These are phyloP conservation scores for Acanthosoma haemorrhoidale DNA, from an alignment of 2,888 invertebrate species.

Conservation along the genomic window DNA sequence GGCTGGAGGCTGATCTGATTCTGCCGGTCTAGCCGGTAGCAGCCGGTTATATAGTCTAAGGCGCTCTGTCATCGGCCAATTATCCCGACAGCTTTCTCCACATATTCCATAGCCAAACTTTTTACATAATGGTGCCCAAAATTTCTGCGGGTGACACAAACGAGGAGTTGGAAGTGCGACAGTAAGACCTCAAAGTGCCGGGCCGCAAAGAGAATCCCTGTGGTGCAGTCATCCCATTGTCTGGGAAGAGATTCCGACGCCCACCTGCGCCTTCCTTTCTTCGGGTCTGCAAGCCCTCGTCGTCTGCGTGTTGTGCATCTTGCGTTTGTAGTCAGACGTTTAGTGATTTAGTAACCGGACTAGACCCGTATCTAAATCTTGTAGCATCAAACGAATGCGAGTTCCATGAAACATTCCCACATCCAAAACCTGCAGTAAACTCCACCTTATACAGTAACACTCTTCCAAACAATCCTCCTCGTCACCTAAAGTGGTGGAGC, in stretches of 20 bases:
- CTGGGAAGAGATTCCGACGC: neutral
- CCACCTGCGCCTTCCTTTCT: neutral
- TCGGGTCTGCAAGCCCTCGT: no score
- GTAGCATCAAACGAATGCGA: no score
- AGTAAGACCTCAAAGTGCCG: neutral
- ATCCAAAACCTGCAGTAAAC: no score
- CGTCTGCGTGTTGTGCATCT: no score
- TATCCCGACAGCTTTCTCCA: neutral
- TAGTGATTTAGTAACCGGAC: no score
- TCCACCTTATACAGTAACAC: no score
- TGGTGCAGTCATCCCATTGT: neutral
- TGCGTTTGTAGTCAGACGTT: no score
- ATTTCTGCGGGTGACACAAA: neutral
- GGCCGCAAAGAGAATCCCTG: neutral
- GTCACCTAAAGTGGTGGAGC: no score
- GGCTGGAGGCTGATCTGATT: neutral
- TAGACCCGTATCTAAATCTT: no score
- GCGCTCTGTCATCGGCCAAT: neutral
- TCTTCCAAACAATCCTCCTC: no score
- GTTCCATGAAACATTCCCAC: no score
- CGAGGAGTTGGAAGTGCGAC: neutral
- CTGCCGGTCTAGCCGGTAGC: neutral
- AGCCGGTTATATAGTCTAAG: neutral
- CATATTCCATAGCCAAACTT: conserved; percentile 8
- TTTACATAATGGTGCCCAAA: conserved; percentile 7